Conservation (phyloP, 2,888 invertebrate species). For the Eilema sororculum region DNA sequence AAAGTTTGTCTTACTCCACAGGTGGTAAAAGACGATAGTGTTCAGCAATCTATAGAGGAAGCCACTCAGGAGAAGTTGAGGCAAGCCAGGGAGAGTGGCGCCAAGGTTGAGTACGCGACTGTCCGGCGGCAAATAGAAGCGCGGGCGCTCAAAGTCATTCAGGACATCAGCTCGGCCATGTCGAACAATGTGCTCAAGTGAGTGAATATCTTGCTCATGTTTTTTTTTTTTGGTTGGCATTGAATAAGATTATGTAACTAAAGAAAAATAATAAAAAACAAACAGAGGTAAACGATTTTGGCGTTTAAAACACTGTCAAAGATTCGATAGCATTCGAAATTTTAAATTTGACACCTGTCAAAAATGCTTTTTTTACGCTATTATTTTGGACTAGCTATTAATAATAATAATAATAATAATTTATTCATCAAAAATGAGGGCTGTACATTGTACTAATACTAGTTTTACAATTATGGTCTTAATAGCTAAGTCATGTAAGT, state of each 20-base stretch:
- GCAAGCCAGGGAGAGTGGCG: constrained; percentile 68
- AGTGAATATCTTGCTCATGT: constrained; percentile 42
- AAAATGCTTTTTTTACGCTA: neutral
- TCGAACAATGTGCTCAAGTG: constrained; percentile 88
- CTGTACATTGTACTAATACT: too few species aligned
- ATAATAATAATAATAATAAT: too few species aligned
- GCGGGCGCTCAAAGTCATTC: constrained; percentile 90
- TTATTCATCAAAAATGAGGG: too few species aligned
- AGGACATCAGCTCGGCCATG: constrained; percentile 93
- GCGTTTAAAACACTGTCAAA: too few species aligned
- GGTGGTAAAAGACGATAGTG: constrained; percentile 91
- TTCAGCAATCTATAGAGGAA: constrained; percentile 91
- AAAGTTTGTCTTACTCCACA: constrained; percentile 49
- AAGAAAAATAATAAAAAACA: too few species aligned
- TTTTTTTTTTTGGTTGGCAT: neutral
- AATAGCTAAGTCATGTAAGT: too few species aligned
- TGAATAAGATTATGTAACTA: neutral
- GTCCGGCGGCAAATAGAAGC: constrained; percentile 88
- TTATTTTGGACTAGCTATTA: neutral
- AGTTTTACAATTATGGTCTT: too few species aligned
- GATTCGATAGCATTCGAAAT: neutral
- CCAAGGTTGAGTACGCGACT: constrained; percentile 77
- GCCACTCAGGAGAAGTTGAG: constrained; percentile 87
- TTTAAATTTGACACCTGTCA: neutral
- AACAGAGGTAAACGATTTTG: too few species aligned